Base-by-base conservation (phyloP, 2,797 vertebrate genomes). In the Strix occidentalis region DNA sequence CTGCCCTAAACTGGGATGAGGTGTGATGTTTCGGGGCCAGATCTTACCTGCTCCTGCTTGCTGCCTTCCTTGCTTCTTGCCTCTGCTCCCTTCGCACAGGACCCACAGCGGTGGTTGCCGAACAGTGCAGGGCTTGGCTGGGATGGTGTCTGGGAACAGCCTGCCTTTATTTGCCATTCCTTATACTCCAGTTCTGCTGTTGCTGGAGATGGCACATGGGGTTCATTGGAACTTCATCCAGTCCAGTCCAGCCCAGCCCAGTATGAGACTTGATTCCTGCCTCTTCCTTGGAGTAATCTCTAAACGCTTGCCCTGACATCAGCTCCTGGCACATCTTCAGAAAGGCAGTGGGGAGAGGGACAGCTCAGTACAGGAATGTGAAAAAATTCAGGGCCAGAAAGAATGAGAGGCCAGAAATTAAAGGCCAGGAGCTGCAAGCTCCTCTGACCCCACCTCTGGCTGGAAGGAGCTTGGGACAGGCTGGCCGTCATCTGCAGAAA, bases 401-500 rank as follows among this genome's bases (percentile, higher is more conserved):
- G 75, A 33, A 69, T 6, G 21, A 72, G 56, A 83, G 10, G 89
- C 79, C 91, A 95, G 57, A 85, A 94, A 85, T 50, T 54, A 91
- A 94, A 91, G 71, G 89, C 87, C 87, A 60, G 87, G 85, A 93
- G 88, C 80, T 86, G 33, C 64, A 71, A 65, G 15, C 46, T 88
- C 13, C 17, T 25, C 84, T 41, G 41, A 84, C 72, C 77, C 61
- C 82, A 90, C 57, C 82, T 90, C 76, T 89, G 39, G n/a, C 20
- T 78, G 85, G 60, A 95, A 94, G 82, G 78, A 83, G 48, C 53
- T 11, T 87, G 65, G 60, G 64, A 33, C 71, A 70, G 41, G 45
- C 87, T 68, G 85, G 33, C 33, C 13, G 0, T 76, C 48, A 14
- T 20, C 45, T 25, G 45, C 51, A 45, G n/a, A 45, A 64, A 82